phyloP scores from a whole-genome alignment of 2,113 vertebrate genomes.

The Lepus americanus region DNA sequence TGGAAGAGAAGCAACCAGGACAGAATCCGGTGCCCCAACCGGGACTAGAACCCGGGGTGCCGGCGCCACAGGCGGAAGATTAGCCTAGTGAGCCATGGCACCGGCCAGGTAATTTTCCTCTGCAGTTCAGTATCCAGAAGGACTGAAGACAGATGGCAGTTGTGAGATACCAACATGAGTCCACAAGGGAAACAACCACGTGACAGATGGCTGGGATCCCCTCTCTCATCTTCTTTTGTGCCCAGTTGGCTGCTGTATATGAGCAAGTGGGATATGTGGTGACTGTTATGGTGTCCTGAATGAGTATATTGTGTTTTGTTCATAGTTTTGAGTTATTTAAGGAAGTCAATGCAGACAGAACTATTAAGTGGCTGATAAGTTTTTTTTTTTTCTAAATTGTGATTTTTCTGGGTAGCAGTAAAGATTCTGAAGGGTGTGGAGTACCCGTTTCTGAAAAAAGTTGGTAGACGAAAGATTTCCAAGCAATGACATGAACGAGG shows the following conservation, averaged over 20 bases:
- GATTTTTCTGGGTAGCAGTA: slow-evolving; percentile 23
- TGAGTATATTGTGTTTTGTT: neutral
- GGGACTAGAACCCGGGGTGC: too few relatives aligned
- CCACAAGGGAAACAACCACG: neutral
- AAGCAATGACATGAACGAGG: slow-evolving; percentile 2
- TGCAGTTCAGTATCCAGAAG: slow-evolving; percentile 1
- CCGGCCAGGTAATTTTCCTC: neutral
- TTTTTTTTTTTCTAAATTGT: neutral
- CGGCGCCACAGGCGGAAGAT: too few relatives aligned
- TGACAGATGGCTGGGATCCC: neutral
- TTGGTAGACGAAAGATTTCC: slow-evolving; percentile 25
- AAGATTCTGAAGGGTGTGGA: neutral
- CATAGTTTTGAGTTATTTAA: slow-evolving; percentile 21
- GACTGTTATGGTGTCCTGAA: neutral
- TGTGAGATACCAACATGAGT: neutral
- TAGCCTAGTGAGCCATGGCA: too few relatives aligned
- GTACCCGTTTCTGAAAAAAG: slow-evolving; percentile 33
- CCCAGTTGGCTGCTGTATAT: neutral
- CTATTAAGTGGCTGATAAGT: neutral
- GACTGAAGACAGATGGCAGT: neutral
- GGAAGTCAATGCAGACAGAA: neutral
- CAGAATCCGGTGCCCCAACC: too few relatives aligned
- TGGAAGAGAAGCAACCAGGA: too few relatives aligned
- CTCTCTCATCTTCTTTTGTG: neutral
- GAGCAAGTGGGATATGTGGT: neutral